Conservation (phyloP, 1,140 invertebrate genomes). For the Oreohelix idahoensis region DNA sequence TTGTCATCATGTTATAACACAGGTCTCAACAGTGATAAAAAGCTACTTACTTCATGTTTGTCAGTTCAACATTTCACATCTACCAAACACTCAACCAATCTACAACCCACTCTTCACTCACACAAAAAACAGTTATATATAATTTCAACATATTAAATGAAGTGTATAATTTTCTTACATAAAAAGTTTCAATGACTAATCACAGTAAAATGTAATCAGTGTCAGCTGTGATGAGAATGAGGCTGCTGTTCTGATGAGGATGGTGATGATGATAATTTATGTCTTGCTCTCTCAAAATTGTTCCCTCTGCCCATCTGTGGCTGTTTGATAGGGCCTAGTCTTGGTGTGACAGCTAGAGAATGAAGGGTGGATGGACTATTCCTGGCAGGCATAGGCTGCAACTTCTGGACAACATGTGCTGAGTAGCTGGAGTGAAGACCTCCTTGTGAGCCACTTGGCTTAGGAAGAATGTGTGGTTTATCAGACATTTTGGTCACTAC, state of each 20-base stretch:
- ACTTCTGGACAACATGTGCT: not conserved
- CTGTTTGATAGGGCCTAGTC: constrained; percentile 14
- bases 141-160: no score
- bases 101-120: no score
- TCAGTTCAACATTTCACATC: no score
- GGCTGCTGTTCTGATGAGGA: not conserved
- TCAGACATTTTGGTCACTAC: no score
- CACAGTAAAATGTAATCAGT: not conserved
- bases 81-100: no score
- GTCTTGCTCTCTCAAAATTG: constrained; percentile 25
- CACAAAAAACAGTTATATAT: no score
- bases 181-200: no score
- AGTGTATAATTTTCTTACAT: no score
- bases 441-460: not conserved
- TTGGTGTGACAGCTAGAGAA: not conserved
- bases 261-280: constrained; percentile 10
- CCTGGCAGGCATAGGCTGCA: not conserved
- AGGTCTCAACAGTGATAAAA: no score
- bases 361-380: not conserved
- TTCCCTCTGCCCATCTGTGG: constrained; percentile 40
- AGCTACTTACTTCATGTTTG: no score
- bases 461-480: not conserved
- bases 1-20: no score
- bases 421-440: not conserved
- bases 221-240: not conserved